Base-by-base conservation (phyloP, 2,113 vertebrate genomes). In the Zonotrichia leucophrys region DNA sequence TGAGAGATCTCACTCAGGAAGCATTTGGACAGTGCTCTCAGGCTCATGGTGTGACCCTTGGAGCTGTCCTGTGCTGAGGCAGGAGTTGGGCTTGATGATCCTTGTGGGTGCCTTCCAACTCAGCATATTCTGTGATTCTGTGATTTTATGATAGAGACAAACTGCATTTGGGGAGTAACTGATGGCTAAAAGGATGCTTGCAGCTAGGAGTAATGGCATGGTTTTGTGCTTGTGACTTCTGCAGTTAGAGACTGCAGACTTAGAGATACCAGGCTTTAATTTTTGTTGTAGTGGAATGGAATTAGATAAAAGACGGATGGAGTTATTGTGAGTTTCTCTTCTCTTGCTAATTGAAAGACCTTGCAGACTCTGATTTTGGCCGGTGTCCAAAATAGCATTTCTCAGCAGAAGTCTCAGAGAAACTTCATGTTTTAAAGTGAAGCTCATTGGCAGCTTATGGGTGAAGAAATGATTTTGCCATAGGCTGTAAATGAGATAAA, bases 11-110 rank as follows among this genome's bases (percentile, higher is more conserved):
- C 41, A 41, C 1, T 62, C n/a, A 22, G 9, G 13, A 52, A n/a
- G 9, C 1, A 0, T 46, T 82, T 15, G 21, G 10, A 19, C 15
- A 22, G 0, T 22, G 8, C 6, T 55, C 8, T 49, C 21, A 23
- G n/a, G 55, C 8, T 35, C 17, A 4, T 1, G 30, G 11, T 47
- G 47, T 27, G n/a, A 33, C 12, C 41, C 21, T 35, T 53, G 39
- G 41, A 8, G 5, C 7, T 39, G 12, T 62, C 2, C 30, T 69
- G 47, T 42, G 35, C 35, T 55, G 25, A 22, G 21, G 11, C 28
- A 31, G 22, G 8, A 35, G 7, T 1, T 47, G 41, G 21, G 8
- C 17, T 39, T 11, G 5, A 23, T 46, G 12, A 39, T 15, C 39
- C 24, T 42, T 69, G 4, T 55, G 21, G 8, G 5, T 69, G 1